phyloP scores from a whole-genome alignment of 1,140 invertebrate species.

The Ceratitis capitata region DNA sequence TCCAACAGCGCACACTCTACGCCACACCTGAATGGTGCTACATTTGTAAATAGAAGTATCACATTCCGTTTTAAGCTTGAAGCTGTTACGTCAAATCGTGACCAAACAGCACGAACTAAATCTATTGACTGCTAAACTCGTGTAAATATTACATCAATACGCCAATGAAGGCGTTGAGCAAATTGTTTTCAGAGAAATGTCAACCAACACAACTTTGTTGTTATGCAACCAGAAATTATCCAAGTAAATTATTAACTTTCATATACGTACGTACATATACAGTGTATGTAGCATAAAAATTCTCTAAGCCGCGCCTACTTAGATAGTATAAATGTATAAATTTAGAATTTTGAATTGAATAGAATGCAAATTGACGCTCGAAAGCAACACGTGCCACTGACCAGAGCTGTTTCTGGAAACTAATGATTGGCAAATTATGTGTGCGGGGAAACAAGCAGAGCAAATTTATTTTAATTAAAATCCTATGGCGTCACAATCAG shows the following conservation, averaged over 20 bases:
- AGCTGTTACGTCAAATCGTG: background rate
- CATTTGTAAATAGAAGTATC: no score
- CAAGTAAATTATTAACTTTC: background rate
- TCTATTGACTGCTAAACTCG: background rate
- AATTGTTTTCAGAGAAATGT: background rate
- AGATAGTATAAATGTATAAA: no score
- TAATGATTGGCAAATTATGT: background rate
- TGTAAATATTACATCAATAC: background rate
- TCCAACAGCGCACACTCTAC: background rate
- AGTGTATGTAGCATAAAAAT: no score
- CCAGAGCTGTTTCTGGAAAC: background rate
- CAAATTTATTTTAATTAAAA: background rate
- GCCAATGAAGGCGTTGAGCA: background rate
- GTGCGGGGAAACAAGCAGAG: background rate
- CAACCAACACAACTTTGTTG: background rate
- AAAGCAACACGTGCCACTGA: background rate
- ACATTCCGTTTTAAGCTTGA: background rate
- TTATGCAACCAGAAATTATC: background rate
- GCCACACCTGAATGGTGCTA: no score
- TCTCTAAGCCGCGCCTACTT: no score
- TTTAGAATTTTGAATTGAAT: no score
- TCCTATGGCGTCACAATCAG: no score
- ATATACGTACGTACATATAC: no score
- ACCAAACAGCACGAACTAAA: background rate
- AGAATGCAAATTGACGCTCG: background rate